A percentile compares a stretch with the other conserved stretches of the same genome.
These are phyloP conservation scores for Cichladusa arquata DNA, from an alignment of 2,113 vertebrate genomes.

Conservation along the genomic window DNA sequence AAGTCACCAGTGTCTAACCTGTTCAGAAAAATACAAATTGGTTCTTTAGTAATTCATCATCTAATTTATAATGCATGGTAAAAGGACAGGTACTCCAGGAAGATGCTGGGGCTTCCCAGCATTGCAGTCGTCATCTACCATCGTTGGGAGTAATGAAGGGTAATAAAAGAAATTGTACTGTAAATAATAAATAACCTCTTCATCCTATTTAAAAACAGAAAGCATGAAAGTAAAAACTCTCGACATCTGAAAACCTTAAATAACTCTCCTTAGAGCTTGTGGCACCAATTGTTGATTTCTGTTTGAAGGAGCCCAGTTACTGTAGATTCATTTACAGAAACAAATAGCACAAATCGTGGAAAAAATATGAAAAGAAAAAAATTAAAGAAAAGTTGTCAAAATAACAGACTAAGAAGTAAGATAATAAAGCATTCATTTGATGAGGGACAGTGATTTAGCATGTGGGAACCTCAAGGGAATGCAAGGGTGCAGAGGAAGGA, in stretches of 20 bases:
- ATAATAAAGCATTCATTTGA: neutral
- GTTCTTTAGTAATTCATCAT: slow-evolving; percentile 64
- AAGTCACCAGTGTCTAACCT: neutral
- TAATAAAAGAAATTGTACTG: neutral
- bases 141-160: neutral
- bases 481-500: neutral
- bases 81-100: slow-evolving; percentile 61
- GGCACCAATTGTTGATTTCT: neutral
- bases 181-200: slow-evolving; percentile 63
- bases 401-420: neutral
- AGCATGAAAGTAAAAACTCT: neutral
- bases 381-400: neutral
- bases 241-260: neutral
- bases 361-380: accelerated
- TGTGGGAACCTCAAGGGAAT: neutral
- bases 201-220: neutral
- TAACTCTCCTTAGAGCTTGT: neutral
- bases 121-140: neutral
- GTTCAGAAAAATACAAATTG: slow-evolving; percentile 39
- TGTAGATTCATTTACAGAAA: neutral
- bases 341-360: neutral
- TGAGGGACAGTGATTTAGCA: neutral
- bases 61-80: slow-evolving; percentile 68
- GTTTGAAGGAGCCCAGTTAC: neutral
- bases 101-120: slow-evolving; percentile 53